These are phyloP conservation scores for Popillia japonica DNA, from an alignment of 1,140 invertebrate species.

Conservation along the genomic window DNA sequence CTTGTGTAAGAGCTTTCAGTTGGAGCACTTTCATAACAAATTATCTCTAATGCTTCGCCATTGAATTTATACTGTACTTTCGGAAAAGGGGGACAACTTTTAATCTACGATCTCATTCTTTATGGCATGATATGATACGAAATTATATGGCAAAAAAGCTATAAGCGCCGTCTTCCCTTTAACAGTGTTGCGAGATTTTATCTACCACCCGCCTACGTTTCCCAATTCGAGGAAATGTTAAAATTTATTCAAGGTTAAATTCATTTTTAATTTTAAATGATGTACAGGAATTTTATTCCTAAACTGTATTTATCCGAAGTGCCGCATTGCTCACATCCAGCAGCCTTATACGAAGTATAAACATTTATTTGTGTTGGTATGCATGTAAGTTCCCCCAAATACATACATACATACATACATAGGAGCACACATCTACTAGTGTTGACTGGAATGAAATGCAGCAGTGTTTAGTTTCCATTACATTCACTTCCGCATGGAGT, in stretches of 20 bases:
- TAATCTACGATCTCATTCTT: slow-evolving; percentile 38
- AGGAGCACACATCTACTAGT: background rate
- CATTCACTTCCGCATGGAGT: background rate
- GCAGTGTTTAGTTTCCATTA: slow-evolving; percentile 31
- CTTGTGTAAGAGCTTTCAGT: slow-evolving; percentile 39
- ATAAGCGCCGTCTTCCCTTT: background rate
- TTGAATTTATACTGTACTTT: slow-evolving; percentile 35
- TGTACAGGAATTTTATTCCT: no score
- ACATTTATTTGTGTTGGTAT: no score
- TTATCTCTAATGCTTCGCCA: slow-evolving; percentile 37
- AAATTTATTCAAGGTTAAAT: background rate
- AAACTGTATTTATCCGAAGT: no score
- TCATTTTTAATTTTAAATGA: slow-evolving; percentile 4
- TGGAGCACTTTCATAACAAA: slow-evolving; percentile 38
- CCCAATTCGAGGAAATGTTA: background rate
- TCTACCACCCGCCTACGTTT: background rate
- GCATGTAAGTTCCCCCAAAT: background rate
- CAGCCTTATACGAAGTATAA: no score
- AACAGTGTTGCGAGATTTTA: background rate
- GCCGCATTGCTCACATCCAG: no score
- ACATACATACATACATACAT: no score
- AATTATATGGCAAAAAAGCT: slow-evolving; percentile 37
- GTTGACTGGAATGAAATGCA: slow-evolving; percentile 21
- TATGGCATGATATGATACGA: slow-evolving; percentile 38
- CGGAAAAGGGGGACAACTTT: background rate